phyloP scores from a whole-genome alignment of 1,140 invertebrate species.

The Heliconius nattereri region DNA sequence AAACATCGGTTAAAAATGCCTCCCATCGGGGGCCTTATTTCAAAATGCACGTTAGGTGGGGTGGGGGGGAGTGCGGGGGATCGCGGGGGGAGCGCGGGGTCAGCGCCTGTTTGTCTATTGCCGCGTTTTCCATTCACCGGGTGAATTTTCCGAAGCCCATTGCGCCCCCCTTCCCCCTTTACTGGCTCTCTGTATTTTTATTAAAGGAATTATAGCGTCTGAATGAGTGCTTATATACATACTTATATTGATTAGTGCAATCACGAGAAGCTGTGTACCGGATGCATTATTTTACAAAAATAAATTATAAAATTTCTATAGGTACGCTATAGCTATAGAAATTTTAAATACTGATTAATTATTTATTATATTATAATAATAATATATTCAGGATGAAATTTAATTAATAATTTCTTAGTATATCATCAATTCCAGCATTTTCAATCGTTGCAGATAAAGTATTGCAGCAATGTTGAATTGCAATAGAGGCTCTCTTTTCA shows the following conservation, averaged over 20 bases:
- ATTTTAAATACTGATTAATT: conserved; percentile 3
- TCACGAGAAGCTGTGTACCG: conserved; percentile 24
- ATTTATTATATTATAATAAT: not conserved
- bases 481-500: conserved; percentile 16
- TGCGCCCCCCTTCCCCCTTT: conserved; percentile 66
- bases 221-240: conserved; percentile 71
- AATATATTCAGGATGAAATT: conserved; percentile 12
- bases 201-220: conserved; percentile 78
- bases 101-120: conserved; percentile 78
- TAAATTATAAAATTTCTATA: conserved; percentile 23
- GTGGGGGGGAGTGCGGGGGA: conserved; percentile 42
- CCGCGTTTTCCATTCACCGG: conserved; percentile 78
- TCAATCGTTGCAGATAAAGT: conserved; percentile 28
- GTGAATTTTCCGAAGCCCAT: conserved; percentile 79
- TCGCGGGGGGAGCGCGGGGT: conserved; percentile 55
- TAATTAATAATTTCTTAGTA: conserved; percentile 14
- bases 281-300: conserved; percentile 15
- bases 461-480: conserved; percentile 11
- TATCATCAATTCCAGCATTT: conserved; percentile 32
- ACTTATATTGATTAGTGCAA: conserved; percentile 72
- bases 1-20: conserved; percentile 60
- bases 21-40: conserved; percentile 73
- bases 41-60: conserved; percentile 74
- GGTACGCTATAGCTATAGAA: not conserved
- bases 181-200: conserved; percentile 75